Conservation (phyloP, 1,140 invertebrate species). For the Macrobrachium rosenbergii region DNA sequence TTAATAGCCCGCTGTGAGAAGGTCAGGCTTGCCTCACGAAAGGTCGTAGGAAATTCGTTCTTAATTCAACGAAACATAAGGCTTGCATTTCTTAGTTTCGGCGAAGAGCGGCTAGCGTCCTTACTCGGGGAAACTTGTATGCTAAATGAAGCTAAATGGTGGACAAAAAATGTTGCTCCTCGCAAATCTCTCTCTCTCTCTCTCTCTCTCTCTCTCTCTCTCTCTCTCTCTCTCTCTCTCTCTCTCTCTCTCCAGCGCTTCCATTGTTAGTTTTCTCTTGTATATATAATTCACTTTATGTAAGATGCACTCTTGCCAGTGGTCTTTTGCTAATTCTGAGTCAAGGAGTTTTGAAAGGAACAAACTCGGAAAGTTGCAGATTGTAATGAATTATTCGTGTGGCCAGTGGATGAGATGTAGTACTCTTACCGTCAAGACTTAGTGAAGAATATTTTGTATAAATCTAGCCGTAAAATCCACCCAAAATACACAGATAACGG, state of each 20-base stretch:
- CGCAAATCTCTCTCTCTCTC: slow-evolving; percentile 13
- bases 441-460: too few species aligned
- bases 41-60: neutral
- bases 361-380: too few species aligned
- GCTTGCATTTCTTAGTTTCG: neutral
- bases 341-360: too few species aligned
- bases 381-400: too few species aligned
- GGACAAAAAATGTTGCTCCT: slow-evolving; percentile 51
- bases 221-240: slow-evolving; percentile 18
- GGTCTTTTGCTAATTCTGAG: too few species aligned
- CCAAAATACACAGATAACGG: too few species aligned
- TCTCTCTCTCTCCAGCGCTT: neutral
- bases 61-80: neutral
- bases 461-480: too few species aligned
- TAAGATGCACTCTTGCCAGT: too few species aligned
- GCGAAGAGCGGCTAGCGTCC: neutral
- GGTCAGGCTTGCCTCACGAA: neutral
- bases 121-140: slow-evolving; percentile 30
- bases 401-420: too few species aligned
- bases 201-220: slow-evolving; percentile 7
- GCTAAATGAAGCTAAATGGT: slow-evolving; percentile 59
- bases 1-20: slow-evolving; percentile 51
- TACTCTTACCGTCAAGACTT: too few species aligned
- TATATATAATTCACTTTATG: too few species aligned
- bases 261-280: neutral